Conservation (phyloP, 2,113 vertebrate species). For the Scatophagus argus region DNA sequence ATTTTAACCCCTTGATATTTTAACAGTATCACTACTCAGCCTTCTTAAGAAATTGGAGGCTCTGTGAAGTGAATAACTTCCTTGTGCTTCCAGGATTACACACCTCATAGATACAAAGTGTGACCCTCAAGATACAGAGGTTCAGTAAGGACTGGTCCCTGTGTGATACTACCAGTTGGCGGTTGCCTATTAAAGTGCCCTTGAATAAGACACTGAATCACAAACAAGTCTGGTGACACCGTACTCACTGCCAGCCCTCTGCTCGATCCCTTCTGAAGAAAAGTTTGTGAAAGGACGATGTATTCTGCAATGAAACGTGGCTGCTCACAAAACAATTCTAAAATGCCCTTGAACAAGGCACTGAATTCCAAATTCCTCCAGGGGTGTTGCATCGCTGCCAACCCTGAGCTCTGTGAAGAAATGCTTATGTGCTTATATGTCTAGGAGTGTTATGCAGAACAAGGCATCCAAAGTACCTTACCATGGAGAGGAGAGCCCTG, state of each 20-base stretch:
- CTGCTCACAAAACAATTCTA: constrained; percentile 57
- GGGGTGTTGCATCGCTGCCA: constrained; percentile 56
- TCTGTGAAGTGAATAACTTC: constrained; percentile 23
- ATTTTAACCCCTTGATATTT: constrained; percentile 3
- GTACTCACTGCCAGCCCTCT: constrained; percentile 43
- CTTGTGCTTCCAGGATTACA: constrained; percentile 33
- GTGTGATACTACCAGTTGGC: constrained; percentile 28
- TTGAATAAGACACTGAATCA: constrained; percentile 71
- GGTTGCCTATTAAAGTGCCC: constrained; percentile 61
- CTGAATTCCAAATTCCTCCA: constrained; percentile 62
- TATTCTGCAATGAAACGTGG: constrained; percentile 63
- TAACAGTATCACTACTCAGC: neutral
- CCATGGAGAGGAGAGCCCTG: neutral
- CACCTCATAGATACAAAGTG: constrained; percentile 30
- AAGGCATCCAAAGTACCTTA: constrained; percentile 2
- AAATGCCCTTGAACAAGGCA: constrained; percentile 72
- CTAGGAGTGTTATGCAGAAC: constrained; percentile 18
- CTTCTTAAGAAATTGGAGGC: constrained; percentile 4
- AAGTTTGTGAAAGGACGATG: constrained; percentile 63
- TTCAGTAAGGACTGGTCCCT: constrained; percentile 9
- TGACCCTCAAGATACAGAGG: constrained; percentile 1
- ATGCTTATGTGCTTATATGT: constrained; percentile 39
- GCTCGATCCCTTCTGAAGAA: constrained; percentile 55
- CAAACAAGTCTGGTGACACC: constrained; percentile 53
- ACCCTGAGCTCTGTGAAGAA: constrained; percentile 42